phyloP scores from a whole-genome alignment of 2,797 vertebrate genomes.

The Sebastes variabilis region DNA sequence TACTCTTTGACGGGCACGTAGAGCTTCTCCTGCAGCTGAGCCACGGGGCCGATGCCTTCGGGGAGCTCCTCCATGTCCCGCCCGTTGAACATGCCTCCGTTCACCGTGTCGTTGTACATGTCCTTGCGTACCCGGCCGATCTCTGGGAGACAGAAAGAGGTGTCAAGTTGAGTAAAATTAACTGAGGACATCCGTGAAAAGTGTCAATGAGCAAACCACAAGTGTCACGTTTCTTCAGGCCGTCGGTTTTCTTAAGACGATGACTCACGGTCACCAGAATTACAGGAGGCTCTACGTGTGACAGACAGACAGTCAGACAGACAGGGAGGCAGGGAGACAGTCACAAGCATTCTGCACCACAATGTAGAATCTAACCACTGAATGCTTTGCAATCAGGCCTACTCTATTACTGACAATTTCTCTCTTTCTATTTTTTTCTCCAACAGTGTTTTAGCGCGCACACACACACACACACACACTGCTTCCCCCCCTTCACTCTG shows the following conservation, averaged over 20 bases:
- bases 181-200: neutral
- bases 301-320: conserved; percentile 7
- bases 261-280: conserved; percentile 65
- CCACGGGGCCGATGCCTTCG: conserved; percentile 94
- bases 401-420: conserved; percentile 18
- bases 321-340: conserved; percentile 3
- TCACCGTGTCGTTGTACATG: conserved; percentile 99
- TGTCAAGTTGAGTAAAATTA: neutral
- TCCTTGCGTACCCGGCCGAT: conserved; percentile 99
- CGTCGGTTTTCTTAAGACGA: conserved; percentile 15
- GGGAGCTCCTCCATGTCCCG: conserved; percentile 93
- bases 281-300: conserved; percentile 42
- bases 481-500: neutral
- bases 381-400: conserved; percentile 43
- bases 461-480: neutral
- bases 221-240: conserved; percentile 56
- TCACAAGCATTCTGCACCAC: conserved; percentile 54
- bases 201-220: neutral
- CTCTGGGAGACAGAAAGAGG: conserved; percentile 80
- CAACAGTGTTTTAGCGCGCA: neutral
- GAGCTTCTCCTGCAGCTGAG: conserved; percentile 99
- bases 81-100: conserved; percentile 91
- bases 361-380: conserved; percentile 57
- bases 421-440: conserved; percentile 1
- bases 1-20: conserved; percentile 99